Percentiles rank a stretch among this genome's conserved stretches.
Conservation (phyloP, 2,888 invertebrate species). For the Nemapogon koenigi region DNA sequence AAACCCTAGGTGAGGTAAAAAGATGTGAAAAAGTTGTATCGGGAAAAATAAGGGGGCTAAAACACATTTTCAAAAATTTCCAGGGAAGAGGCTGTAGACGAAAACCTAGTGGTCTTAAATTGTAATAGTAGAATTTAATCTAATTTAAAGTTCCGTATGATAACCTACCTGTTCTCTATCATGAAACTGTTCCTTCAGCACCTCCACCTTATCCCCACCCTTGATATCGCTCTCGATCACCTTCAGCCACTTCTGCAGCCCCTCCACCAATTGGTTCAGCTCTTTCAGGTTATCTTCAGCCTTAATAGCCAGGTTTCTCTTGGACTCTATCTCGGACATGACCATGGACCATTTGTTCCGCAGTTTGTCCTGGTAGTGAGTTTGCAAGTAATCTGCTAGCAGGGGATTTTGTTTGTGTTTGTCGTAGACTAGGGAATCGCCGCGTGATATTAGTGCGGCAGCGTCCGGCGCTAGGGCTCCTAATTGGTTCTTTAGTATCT, state of each 20-base stretch:
- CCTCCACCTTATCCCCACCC: conserved; percentile 47
- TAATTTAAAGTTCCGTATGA: too few relatives aligned
- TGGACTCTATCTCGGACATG: conserved; percentile 67
- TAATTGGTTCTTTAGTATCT: conserved; percentile 70
- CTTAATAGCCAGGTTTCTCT: conserved; percentile 53
- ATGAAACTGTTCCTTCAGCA: conserved; percentile 48
- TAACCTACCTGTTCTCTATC: conserved; percentile 32
- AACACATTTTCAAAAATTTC: too few relatives aligned
- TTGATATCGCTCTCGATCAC: conserved; percentile 42
- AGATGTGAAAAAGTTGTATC: too few relatives aligned
- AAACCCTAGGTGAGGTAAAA: too few relatives aligned
- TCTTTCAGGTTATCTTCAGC: conserved; percentile 64
- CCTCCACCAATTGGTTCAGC: conserved; percentile 41
- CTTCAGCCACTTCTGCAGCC: conserved; percentile 35
- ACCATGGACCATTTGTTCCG: conserved; percentile 70
- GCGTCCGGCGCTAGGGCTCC: conserved; percentile 75
- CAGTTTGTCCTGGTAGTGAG: conserved; percentile 63
- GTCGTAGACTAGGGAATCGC: conserved; percentile 75
- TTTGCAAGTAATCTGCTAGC: conserved; percentile 64
- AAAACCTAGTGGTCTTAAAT: too few relatives aligned
- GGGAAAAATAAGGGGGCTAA: too few relatives aligned
- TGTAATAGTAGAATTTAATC: too few relatives aligned
- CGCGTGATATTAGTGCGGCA: conserved; percentile 77
- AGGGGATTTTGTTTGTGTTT: conserved; percentile 64
- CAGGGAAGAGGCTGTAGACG: too few relatives aligned